phyloP scores from a whole-genome alignment of 2,888 invertebrate species.

The Diarsia mendica region DNA sequence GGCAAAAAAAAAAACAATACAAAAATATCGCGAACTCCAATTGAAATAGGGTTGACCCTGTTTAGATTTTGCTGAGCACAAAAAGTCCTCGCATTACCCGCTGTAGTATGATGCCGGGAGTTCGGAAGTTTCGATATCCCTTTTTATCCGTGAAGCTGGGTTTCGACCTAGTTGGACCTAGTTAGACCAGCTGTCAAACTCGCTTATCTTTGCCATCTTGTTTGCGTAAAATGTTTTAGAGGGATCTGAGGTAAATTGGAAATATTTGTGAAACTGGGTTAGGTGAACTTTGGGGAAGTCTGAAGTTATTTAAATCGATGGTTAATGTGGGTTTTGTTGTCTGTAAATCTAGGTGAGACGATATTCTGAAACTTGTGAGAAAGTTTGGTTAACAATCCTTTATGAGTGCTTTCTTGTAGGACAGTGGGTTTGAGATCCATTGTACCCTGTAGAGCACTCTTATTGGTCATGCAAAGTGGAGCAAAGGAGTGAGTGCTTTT shows the following conservation, averaged over 20 bases:
- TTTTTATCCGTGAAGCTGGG: conserved; percentile 66
- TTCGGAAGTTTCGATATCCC: conserved; percentile 63
- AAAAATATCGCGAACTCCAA: conserved; percentile 59
- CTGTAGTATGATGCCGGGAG: conserved; percentile 52
- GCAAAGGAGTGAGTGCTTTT: background rate
- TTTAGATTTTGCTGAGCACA: conserved; percentile 67
- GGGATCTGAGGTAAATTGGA: conserved; percentile 45
- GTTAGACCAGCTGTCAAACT: conserved; percentile 67
- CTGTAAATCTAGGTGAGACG: background rate
- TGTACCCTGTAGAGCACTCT: background rate
- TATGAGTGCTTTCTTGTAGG: background rate
- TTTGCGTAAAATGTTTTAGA: conserved; percentile 60
- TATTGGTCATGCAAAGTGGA: background rate
- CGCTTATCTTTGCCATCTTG: conserved; percentile 64
- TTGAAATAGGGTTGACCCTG: conserved; percentile 64
- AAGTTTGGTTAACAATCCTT: background rate
- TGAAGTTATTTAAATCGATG: background rate
- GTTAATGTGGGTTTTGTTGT: conserved; percentile 6
- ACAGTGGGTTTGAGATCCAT: background rate
- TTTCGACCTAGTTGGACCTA: conserved; percentile 67
- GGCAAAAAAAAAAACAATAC: conserved; percentile 51
- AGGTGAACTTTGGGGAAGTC: background rate
- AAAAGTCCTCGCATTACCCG: conserved; percentile 62
- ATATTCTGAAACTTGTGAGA: background rate
- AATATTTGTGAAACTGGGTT: conserved; percentile 60